Evolutionary conservation across 1,140 invertebrate genomes (phyloP).

Genomic region (Batillaria attramentaria): DNA sequence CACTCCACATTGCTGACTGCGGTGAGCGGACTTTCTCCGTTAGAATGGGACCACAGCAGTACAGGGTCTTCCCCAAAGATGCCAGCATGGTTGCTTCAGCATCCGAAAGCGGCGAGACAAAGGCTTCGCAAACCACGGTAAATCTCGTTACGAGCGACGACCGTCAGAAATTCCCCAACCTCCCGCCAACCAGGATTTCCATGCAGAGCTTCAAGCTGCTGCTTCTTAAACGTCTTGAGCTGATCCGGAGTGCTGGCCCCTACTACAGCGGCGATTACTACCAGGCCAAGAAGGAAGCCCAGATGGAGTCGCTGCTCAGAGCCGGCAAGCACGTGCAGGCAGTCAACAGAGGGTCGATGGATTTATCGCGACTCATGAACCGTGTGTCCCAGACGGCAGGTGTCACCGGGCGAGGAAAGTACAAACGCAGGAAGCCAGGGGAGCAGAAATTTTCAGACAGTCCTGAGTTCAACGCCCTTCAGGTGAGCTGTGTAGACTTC

Average conservation of each 20-base stretch:
- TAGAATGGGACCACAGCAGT: no score
- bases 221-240: slow-evolving; percentile 35
- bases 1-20: no score
- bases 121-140: no score
- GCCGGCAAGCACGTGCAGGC: slow-evolving; percentile 10
- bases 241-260: slow-evolving; percentile 27
- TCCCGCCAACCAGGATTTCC: slow-evolving; percentile 38
- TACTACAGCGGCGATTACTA: slow-evolving; percentile 5
- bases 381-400: background rate
- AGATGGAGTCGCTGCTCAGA: background rate
- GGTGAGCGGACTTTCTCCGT: no score
- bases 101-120: no score
- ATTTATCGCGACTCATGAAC: slow-evolving; percentile 14
- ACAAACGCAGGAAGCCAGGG: slow-evolving; percentile 8
- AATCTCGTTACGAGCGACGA: no score
- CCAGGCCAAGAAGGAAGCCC: background rate
- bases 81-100: no score
- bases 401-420: background rate
- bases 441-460: no score
- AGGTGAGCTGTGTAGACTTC: no score
- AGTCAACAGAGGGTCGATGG: slow-evolving; percentile 31
- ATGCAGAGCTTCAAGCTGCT: slow-evolving; percentile 31
- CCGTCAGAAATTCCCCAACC: slow-evolving; percentile 32
- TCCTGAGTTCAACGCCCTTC: no score
- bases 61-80: no score